These are phyloP conservation scores for Drosophila trapezifrons DNA, from an alignment of 1,140 invertebrate genomes.

Conservation along the genomic window DNA sequence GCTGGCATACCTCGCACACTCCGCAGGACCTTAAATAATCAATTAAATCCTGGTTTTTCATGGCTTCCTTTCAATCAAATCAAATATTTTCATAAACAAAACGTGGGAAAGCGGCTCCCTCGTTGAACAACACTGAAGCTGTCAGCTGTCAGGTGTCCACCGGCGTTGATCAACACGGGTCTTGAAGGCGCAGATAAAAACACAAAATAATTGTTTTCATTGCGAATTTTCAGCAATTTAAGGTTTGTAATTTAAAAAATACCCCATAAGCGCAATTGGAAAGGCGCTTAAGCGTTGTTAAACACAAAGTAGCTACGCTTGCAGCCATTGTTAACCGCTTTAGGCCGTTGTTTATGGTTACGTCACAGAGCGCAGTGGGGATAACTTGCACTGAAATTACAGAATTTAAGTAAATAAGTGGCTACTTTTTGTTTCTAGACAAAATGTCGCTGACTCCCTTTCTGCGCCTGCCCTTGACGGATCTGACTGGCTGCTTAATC, in stretches of 20 bases:
- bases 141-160: conserved; percentile 11
- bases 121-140: conserved; percentile 13
- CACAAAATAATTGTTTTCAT: conserved; percentile 47
- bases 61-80: conserved; percentile 20
- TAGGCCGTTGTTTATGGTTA: conserved; percentile 62
- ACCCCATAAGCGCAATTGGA: too few species aligned
- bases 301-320: not conserved
- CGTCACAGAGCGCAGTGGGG: conserved; percentile 53
- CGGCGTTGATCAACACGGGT: conserved; percentile 10
- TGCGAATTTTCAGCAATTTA: conserved; percentile 39
- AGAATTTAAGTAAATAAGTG: not conserved
- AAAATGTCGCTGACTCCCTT: conserved; percentile 86
- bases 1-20: conserved; percentile 86
- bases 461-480: conserved; percentile 88
- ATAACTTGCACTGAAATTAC: not conserved
- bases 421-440: conserved; percentile 8
- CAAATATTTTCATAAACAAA: conserved; percentile 55
- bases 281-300: not conserved
- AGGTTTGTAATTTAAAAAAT: conserved; percentile 28
- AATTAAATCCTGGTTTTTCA: conserved; percentile 83
- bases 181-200: conserved; percentile 14
- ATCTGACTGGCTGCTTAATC: conserved; percentile 87
- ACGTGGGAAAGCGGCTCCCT: conserved; percentile 41
- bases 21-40: conserved; percentile 82
- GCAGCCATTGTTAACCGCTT: not conserved